Conservation (phyloP, 2,797 vertebrate genomes). For the Crypturellus tataupa region DNA sequence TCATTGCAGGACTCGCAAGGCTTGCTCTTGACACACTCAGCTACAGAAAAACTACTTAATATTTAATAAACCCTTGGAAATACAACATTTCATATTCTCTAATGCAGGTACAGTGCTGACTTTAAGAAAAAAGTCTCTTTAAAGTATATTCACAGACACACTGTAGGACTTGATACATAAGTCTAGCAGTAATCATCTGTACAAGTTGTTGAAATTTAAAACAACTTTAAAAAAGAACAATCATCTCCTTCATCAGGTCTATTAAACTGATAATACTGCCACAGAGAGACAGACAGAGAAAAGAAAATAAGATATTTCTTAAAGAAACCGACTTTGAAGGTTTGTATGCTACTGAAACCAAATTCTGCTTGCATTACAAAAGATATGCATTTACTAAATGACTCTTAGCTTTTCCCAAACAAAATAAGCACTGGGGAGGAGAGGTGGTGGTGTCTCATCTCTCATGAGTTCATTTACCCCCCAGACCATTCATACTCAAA, state of each 20-base stretch:
- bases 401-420: background rate
- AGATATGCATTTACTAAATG: background rate
- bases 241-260: background rate
- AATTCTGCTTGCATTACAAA: background rate
- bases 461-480: background rate
- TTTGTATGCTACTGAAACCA: background rate
- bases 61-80: constrained; percentile 78
- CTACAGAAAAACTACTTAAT: constrained; percentile 71
- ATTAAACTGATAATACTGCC: background rate
- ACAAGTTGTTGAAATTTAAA: background rate
- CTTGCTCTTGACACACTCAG: constrained; percentile 68
- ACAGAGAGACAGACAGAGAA: background rate
- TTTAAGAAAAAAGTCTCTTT: constrained; percentile 45
- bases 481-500: background rate
- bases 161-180: constrained; percentile 17
- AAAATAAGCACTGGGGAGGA: background rate
- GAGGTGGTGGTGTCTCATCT: background rate
- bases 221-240: background rate
- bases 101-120: constrained; percentile 28
- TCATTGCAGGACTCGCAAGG: constrained; percentile 37
- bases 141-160: background rate
- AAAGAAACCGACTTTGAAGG: background rate
- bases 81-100: constrained; percentile 72
- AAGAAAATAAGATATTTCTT: background rate
- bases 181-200: background rate